Evolutionary conservation across 2,113 vertebrate genomes (phyloP).

Genomic region (Archocentrus centrarchus): DNA sequence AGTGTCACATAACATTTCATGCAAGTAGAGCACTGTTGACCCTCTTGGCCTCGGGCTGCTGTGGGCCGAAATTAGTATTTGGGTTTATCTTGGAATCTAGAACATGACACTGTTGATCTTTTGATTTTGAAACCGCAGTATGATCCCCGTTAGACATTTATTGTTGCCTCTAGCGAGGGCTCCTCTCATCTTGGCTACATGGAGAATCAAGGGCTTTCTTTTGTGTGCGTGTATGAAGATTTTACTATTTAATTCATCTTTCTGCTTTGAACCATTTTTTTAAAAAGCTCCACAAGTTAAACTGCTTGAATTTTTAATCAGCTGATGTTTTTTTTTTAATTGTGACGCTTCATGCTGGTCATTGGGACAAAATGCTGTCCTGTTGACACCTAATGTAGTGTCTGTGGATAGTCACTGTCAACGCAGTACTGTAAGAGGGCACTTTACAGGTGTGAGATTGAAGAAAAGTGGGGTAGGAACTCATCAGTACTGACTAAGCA

Average conservation of each 20-base stretch:
- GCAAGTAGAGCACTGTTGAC: conserved; percentile 62
- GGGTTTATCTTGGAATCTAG: conserved; percentile 55
- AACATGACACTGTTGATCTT: conserved; percentile 77
- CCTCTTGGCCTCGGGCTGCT: conserved; percentile 46
- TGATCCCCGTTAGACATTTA: conserved; percentile 42
- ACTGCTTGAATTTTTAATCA: neutral
- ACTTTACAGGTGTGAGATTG: no score
- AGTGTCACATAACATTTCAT: conserved; percentile 67
- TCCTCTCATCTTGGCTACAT: conserved; percentile 26
- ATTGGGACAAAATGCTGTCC: neutral
- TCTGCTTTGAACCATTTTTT: neutral
- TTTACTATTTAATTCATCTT: neutral
- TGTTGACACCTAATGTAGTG: neutral
- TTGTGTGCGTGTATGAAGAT: conserved; percentile 5
- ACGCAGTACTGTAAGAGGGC: no score
- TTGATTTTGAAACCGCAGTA: conserved; percentile 53
- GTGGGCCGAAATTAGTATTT: conserved; percentile 65
- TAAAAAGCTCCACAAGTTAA: neutral
- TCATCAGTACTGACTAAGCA: no score
- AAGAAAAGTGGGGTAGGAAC: no score
- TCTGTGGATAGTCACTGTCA: neutral
- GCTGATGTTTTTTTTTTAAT: neutral
- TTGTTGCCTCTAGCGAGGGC: conserved; percentile 40
- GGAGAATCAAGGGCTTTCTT: conserved; percentile 37
- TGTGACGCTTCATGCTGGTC: neutral